A percentile compares a stretch with the other conserved stretches of the same genome.
Evolutionary conservation across 2,888 invertebrate species (phyloP).

Genomic region (Matsumyia berberina): DNA sequence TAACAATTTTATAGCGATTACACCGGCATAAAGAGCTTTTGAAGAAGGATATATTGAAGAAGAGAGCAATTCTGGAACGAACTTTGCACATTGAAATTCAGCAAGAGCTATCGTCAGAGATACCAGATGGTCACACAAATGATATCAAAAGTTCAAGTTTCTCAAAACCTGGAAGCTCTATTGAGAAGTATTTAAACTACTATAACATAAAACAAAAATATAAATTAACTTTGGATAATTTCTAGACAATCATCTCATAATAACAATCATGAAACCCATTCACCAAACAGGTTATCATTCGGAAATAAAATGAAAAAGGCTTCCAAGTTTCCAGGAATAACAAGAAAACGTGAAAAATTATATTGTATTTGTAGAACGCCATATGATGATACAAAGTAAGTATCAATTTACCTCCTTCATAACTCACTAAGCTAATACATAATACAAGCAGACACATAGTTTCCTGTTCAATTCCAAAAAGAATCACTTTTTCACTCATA

Average conservation of each 20-base stretch:
- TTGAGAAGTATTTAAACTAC: constrained; percentile 48
- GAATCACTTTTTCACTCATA: too few relatives aligned
- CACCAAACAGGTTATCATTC: constrained; percentile 8
- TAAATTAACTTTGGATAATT: constrained; percentile 3
- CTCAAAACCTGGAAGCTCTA: constrained; percentile 22
- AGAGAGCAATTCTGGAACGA: constrained; percentile 94
- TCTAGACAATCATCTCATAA: constrained; percentile 33
- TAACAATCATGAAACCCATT: constrained; percentile 28
- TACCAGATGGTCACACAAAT: constrained; percentile 31
- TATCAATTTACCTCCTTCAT: neutral
- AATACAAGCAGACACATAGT: too few relatives aligned
- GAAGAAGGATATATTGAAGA: constrained; percentile 96
- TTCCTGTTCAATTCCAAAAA: too few relatives aligned
- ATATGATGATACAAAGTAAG: constrained; percentile 96
- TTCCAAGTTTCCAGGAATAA: constrained; percentile 62
- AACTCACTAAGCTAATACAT: too few relatives aligned
- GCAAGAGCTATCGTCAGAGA: constrained; percentile 90
- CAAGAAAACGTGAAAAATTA: constrained; percentile 90
- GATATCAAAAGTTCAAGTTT: constrained; percentile 11
- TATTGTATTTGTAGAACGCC: constrained; percentile 97
- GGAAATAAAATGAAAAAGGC: constrained; percentile 60
- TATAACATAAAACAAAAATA: neutral
- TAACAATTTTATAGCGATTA: constrained; percentile 89
- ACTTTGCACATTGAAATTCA: constrained; percentile 96
- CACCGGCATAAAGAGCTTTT: constrained; percentile 95